Percentiles rank a stretch among this genome's conserved stretches.
phyloP scores from a whole-genome alignment of 64 coral and sea anemone genomes.

The Pachyseris speciosa region DNA sequence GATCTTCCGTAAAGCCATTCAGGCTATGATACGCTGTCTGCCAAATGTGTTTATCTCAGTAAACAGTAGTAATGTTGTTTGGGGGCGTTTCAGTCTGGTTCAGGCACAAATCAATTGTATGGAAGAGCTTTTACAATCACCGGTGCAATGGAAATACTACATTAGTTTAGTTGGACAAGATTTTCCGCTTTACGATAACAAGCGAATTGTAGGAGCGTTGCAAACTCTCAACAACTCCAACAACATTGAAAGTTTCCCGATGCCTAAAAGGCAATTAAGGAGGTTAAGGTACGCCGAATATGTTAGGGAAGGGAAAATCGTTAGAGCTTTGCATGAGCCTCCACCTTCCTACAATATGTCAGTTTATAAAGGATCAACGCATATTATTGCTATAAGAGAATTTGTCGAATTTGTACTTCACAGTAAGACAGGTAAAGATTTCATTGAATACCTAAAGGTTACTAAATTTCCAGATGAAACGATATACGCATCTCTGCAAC shows the following conservation, averaged over 20 bases:
- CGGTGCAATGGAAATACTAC: slow-evolving; percentile 41
- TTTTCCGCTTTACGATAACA: slow-evolving; percentile 32
- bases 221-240: slow-evolving; percentile 24
- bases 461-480: slow-evolving; percentile 16
- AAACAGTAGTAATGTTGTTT: slow-evolving; percentile 11
- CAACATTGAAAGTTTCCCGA: not conserved
- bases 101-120: slow-evolving; percentile 1
- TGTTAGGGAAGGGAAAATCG: not conserved
- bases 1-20: not conserved
- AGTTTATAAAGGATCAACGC: not conserved
- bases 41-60: slow-evolving; percentile 41
- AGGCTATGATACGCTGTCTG: slow-evolving; percentile 12
- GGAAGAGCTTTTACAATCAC: not conserved
- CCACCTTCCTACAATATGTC: slow-evolving; percentile 14
- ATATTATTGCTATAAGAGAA: not conserved
- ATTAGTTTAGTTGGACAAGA: slow-evolving; percentile 24
- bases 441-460: not conserved
- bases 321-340: too few species aligned
- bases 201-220: not conserved
- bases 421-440: not conserved
- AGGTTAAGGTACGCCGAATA: not conserved
- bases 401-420: slow-evolving; percentile 16
- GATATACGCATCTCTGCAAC: slow-evolving; percentile 1
- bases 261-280: not conserved
- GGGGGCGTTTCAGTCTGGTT: slow-evolving; percentile 3